Base-by-base conservation (phyloP, 2,888 invertebrate genomes). In the Hemicrepidius hirtus region DNA sequence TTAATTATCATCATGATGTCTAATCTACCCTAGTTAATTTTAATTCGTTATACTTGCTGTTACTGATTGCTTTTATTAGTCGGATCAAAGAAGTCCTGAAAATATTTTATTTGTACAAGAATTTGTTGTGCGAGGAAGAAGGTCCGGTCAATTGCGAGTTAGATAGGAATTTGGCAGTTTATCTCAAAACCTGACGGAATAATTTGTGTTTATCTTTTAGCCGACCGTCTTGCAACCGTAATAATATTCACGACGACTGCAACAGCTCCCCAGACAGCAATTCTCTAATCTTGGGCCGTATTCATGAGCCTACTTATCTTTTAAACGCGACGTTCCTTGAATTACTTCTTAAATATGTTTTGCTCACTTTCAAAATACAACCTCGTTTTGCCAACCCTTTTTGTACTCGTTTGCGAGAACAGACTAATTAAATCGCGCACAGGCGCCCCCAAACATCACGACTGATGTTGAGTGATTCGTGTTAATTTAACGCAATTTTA, bases 201-300 rank as follows among this genome's bases (percentile, higher is more conserved):
- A 65, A 40, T 65, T 65, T 65, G 77, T 80, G 79, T 81, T 81
- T 80, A 81, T 80, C 79, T 80, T 77, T 75, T 69, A 67, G 62
- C 68, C 72, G 63, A 72, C 74, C 65, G 74, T 69, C 72, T 49
- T 67, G 70, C 63, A 75, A 68, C 74, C 74, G 75, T 80, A 80
- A 80, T 80, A 81, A 78, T 78, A 79, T 81, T 80, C 79, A 78
- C 74, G 78, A 79, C 73, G 78, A 78, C 79, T 79, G 78, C 76
- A 77, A 81, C 75, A 71, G 79, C 80, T 82, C 82, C 81, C 82
- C 68, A 64, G 81, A 74, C 77, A 78, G 75, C 80, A 77, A 81
- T 81, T 76, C 78, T 76, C 77, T 80, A 82, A 81, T 82, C 82
- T 80, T 78, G 77, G 49, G 68, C 50, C 68, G 60, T 60, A 68